A percentile compares a stretch with the other conserved stretches of the same genome.
Conservation (phyloP, 2,888 invertebrate species). For the Horisme vitalbata region DNA sequence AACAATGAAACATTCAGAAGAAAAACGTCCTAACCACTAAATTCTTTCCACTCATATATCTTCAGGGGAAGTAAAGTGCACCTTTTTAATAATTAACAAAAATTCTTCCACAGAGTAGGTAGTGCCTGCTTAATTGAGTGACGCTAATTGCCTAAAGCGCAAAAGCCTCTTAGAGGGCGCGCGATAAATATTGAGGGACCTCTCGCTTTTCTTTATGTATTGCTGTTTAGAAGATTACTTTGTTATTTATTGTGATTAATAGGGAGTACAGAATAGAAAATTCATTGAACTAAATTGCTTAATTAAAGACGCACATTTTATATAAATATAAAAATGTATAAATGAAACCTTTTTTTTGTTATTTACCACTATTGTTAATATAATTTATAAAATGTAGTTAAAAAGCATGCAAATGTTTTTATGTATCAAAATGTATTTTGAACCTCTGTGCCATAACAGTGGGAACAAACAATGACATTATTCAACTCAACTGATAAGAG, state of each 20-base stretch:
- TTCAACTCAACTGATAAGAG: constrained; percentile 12
- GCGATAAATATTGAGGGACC: constrained; percentile 63
- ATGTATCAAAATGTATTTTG: constrained; percentile 1
- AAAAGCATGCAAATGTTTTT: too few species aligned
- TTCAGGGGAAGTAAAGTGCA: constrained; percentile 66
- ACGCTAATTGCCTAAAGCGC: constrained; percentile 78
- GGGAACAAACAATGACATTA: constrained; percentile 15
- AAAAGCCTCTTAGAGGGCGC: constrained; percentile 68
- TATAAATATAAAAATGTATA: too few species aligned
- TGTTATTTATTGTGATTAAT: constrained; percentile 33
- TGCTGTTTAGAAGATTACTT: constrained; percentile 38
- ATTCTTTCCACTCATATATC: constrained; percentile 37
- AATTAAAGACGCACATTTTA: too few species aligned
- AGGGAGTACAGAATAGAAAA: background rate
- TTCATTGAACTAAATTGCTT: too few species aligned
- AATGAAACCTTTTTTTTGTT: too few species aligned
- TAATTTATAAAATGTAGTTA: too few species aligned
- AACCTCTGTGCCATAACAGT: constrained; percentile 11
- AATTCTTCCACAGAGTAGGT: constrained; percentile 65
- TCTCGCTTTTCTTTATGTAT: constrained; percentile 63
- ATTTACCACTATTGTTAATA: too few species aligned
- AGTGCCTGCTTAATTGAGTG: constrained; percentile 75
- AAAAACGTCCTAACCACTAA: constrained; percentile 4
- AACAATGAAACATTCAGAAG: constrained; percentile 8
- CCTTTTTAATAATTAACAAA: constrained; percentile 81